phyloP scores from a whole-genome alignment of 2,113 vertebrate species.

The Saguinus imperator region DNA sequence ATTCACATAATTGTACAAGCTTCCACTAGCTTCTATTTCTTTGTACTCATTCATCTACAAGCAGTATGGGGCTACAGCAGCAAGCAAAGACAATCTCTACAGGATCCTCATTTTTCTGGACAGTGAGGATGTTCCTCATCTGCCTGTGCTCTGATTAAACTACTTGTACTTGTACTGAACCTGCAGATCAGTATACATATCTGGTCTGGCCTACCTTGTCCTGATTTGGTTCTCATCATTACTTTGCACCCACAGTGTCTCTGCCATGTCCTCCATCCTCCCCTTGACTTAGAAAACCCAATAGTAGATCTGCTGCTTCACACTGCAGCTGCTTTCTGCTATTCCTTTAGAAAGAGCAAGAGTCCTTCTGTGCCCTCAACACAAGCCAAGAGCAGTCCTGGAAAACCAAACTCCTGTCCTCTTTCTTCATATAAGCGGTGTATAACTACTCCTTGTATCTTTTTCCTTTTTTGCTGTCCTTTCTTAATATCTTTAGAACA shows the following conservation, averaged over 20 bases:
- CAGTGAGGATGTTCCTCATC: neutral
- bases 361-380: neutral
- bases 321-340: neutral
- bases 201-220: neutral
- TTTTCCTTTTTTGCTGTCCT: neutral
- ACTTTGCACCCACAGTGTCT: neutral
- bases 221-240: neutral
- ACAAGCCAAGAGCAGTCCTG: neutral
- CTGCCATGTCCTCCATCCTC: neutral
- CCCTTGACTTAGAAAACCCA: neutral
- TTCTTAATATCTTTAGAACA: neutral
- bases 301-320: neutral
- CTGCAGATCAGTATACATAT: neutral
- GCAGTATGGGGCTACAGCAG: neutral
- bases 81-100: rapidly evolving
- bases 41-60: neutral
- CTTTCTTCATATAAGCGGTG: neutral
- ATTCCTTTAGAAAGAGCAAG: neutral
- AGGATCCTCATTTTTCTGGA: neutral
- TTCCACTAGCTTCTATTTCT: neutral
- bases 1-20: neutral
- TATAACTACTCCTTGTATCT: neutral
- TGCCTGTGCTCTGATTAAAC: neutral
- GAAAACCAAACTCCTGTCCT: neutral
- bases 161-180: rapidly evolving